A percentile compares a stretch with the other conserved stretches of the same genome.
Evolutionary conservation across 2,888 invertebrate species (phyloP).

Genomic region (Aleiodes leptofemur): DNA sequence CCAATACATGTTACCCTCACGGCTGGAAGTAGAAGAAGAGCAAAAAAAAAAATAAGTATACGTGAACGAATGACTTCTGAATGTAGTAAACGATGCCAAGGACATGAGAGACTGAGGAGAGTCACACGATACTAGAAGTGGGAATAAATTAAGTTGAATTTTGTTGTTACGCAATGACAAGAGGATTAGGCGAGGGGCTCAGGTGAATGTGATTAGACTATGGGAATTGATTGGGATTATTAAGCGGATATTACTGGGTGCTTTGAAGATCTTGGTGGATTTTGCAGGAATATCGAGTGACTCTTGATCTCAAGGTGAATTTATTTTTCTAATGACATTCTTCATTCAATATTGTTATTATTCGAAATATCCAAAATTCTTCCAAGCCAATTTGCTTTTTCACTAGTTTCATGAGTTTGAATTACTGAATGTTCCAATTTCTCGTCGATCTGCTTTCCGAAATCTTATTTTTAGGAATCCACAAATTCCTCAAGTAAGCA

Average conservation of each 20-base stretch:
- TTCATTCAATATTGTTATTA: too few relatives aligned
- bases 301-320: neutral
- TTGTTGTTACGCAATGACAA: constrained; percentile 3
- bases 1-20: constrained; percentile 30
- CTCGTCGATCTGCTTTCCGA: too few relatives aligned
- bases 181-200: constrained; percentile 7
- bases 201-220: constrained; percentile 26
- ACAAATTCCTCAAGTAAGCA: too few relatives aligned
- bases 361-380: too few relatives aligned
- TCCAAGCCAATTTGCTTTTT: too few relatives aligned
- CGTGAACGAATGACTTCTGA: constrained; percentile 24
- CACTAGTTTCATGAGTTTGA: too few relatives aligned
- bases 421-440: too few relatives aligned
- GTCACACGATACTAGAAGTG: constrained; percentile 5
- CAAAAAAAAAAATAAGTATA: constrained; percentile 8
- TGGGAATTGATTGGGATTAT: constrained; percentile 30
- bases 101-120: neutral
- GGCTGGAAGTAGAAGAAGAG: too few relatives aligned
- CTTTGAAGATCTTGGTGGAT: neutral
- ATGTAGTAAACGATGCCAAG: constrained; percentile 17
- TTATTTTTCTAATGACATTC: too few relatives aligned
- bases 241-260: constrained; percentile 11
- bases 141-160: constrained; percentile 22
- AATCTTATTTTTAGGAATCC: too few relatives aligned
- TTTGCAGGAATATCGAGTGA: neutral